A percentile compares a stretch with the other conserved stretches of the same genome.
Evolutionary conservation across 2,797 vertebrate genomes (phyloP).

Genomic region (Cheirogaleus major): DNA sequence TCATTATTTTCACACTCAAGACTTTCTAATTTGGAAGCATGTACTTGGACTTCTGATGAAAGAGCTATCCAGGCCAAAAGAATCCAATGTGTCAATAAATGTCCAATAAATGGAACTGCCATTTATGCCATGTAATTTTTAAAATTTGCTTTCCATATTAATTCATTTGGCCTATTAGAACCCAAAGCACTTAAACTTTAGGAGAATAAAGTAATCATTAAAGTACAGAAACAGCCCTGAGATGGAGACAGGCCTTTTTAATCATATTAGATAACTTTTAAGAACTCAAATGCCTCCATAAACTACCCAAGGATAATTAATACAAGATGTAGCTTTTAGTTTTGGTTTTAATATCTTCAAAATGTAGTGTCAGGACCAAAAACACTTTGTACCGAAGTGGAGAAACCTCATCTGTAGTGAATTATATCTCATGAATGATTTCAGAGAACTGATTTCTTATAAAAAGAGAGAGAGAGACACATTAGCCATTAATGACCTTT

Average conservation of each 20-base stretch:
- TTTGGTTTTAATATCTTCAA: slow-evolving; percentile 68
- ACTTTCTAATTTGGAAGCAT: slow-evolving; percentile 23
- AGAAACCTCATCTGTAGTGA: slow-evolving; percentile 52
- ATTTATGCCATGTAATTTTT: neutral
- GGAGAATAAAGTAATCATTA: slow-evolving; percentile 61
- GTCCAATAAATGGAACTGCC: neutral
- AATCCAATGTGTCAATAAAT: neutral
- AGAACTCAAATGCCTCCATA: slow-evolving; percentile 55
- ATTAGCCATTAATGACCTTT: slow-evolving; percentile 39
- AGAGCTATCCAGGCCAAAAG: neutral
- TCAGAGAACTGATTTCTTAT: slow-evolving; percentile 64
- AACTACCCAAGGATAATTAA: slow-evolving; percentile 68
- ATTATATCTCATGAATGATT: slow-evolving; percentile 63
- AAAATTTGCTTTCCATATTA: neutral
- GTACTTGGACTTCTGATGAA: slow-evolving; percentile 9
- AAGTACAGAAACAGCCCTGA: slow-evolving; percentile 25
- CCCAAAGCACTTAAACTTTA: slow-evolving; percentile 30
- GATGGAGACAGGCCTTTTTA: slow-evolving; percentile 64
- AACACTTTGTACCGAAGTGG: slow-evolving; percentile 49
- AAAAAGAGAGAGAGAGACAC: slow-evolving; percentile 35
- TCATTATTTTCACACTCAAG: neutral
- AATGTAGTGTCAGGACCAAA: slow-evolving; percentile 54
- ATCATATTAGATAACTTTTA: slow-evolving; percentile 68
- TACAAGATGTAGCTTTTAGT: slow-evolving; percentile 69
- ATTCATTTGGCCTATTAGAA: slow-evolving; percentile 46